Base-by-base conservation (phyloP, 2,888 invertebrate genomes). In the Mylabris sibirica region DNA sequence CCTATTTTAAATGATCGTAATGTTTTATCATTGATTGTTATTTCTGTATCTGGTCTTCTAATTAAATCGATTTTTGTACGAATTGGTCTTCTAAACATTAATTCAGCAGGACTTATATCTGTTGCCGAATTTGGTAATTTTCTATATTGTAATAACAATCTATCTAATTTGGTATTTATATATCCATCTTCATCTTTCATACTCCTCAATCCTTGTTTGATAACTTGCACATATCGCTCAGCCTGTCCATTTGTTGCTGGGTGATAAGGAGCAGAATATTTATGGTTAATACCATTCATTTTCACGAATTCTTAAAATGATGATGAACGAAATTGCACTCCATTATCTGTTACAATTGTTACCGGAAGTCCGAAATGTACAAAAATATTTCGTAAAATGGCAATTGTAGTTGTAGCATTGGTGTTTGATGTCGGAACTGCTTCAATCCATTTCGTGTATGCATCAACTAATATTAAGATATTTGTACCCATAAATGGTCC, bases 401-500 rank as follows among this genome's bases (percentile, higher is more conserved):
- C 30, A 8, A 67, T 67, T 22, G 63, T 63, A 14, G 49, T 5
- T 12, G 59, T 30, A 8, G 60, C 22, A 59, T 59, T 57, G 12
- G 65, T 73, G 8, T 71, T 74, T 11, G 65, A 68, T 30, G 24
- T 73, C 11, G 71, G 74, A 9, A 69, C 60, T 53, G 72, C 73
- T 69, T 77, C 76, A 1, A 75, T 34, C 76, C 74, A 78, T 67
- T 74, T 76, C 12, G 63, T 66, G 59, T 69, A 71, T 9, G 77
- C 65, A 53, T 78, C 75, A 11, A 73, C 69, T 3, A 74, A 17
- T 12, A 74, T 68, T 11, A 75, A 62, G 53, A 74, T 62, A 38
- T 64, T 63, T 61, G 34, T 66, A 22, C 64, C 68, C 9, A 53
- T 57, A 61, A 75, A 63, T 59, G 76, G 76, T 71, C 78, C 77